A percentile compares a stretch with the other conserved stretches of the same genome.
phyloP scores from a whole-genome alignment of 1,140 invertebrate species.

The Drosophila parabipectinata region DNA sequence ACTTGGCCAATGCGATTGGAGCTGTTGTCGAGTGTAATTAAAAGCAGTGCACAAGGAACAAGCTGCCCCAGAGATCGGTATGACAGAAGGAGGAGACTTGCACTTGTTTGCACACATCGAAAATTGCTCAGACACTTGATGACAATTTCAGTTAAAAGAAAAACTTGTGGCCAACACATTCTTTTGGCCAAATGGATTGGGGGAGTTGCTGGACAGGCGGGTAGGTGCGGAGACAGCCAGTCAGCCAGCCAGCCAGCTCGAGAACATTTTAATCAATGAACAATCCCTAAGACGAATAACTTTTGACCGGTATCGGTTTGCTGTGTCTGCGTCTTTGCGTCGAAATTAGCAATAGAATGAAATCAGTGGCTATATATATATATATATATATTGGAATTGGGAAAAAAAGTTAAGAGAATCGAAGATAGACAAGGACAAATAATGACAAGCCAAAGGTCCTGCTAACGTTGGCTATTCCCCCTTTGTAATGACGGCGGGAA shows the following conservation, averaged over 20 bases:
- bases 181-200: constrained; percentile 21
- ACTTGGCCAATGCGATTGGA: constrained; percentile 49
- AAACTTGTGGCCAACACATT: constrained; percentile 62
- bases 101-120: constrained; percentile 80
- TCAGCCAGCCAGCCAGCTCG: background rate
- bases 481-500: constrained; percentile 12
- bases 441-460: constrained; percentile 69
- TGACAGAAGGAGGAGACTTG: constrained; percentile 7
- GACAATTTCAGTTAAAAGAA: constrained; percentile 80
- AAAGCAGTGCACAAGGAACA: constrained; percentile 67
- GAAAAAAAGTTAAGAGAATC: constrained; percentile 30
- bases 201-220: background rate
- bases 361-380: constrained; percentile 27
- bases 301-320: constrained; percentile 60
- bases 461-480: constrained; percentile 68
- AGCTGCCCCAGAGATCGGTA: constrained; percentile 7
- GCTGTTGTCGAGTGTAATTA: constrained; percentile 76
- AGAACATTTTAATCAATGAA: constrained; percentile 76
- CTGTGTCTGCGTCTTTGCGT: constrained; percentile 68
- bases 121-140: constrained; percentile 78
- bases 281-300: constrained; percentile 64
- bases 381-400: background rate
- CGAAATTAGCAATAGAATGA: constrained; percentile 65
- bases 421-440: constrained; percentile 69
- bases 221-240: background rate